Conservation (phyloP, 1,140 invertebrate species). For the Sminthurides bifidus region DNA sequence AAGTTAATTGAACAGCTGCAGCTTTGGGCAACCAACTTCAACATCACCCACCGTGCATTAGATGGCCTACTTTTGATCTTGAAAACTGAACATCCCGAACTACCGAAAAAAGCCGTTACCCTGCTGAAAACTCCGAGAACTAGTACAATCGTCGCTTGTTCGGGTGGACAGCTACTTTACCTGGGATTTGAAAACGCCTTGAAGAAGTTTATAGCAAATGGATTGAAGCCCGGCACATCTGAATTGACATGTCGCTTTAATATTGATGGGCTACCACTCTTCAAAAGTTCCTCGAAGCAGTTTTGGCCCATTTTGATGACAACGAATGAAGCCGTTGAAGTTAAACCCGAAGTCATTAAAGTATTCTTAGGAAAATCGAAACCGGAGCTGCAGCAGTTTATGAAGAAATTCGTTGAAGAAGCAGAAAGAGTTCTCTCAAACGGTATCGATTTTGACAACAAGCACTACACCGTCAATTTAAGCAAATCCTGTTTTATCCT, state of each 20-base stretch:
- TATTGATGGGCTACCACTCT: conserved; percentile 16
- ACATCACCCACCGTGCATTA: not conserved
- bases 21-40: not conserved
- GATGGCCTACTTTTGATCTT: not conserved
- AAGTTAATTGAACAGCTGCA: not conserved
- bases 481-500: conserved; percentile 12
- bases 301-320: conserved; percentile 18
- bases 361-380: conserved; percentile 15
- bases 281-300: conserved; percentile 4
- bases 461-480: conserved; percentile 12
- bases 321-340: conserved; percentile 1
- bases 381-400: conserved; percentile 5
- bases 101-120: not conserved
- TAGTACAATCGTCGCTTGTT: not conserved
- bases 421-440: not conserved
- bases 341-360: not conserved
- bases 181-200: conserved; percentile 9
- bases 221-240: not conserved
- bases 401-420: conserved; percentile 3
- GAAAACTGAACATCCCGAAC: not conserved
- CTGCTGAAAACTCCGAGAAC: conserved; percentile 6
- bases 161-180: conserved; percentile 6
- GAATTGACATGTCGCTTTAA: not conserved
- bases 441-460: not conserved
- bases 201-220: not conserved